Conservation (phyloP, 2,888 invertebrate species). For the Leucoma salicis region DNA sequence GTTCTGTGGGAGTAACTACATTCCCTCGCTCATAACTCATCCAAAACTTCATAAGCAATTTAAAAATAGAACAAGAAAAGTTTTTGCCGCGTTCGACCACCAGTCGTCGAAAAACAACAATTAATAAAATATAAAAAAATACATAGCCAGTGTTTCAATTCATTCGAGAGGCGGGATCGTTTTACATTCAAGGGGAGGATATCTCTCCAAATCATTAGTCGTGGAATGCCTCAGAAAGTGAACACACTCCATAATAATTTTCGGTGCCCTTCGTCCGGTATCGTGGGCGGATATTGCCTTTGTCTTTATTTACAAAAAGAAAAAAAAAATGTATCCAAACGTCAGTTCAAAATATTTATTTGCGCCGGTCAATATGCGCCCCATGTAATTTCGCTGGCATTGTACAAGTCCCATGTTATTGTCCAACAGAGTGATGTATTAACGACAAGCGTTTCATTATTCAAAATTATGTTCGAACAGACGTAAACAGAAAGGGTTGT, state of each 20-base stretch:
- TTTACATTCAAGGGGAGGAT: slow-evolving; percentile 82
- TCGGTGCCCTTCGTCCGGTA: slow-evolving; percentile 64
- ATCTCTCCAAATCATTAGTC: slow-evolving; percentile 79
- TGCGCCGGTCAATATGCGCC: slow-evolving; percentile 57
- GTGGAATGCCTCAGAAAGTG: slow-evolving; percentile 72
- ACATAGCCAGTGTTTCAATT: slow-evolving; percentile 75
- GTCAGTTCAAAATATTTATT: slow-evolving; percentile 74
- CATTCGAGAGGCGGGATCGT: slow-evolving; percentile 75
- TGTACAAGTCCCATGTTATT: slow-evolving; percentile 59
- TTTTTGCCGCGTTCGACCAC: slow-evolving; percentile 56
- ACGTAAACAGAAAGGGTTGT: slow-evolving; percentile 32
- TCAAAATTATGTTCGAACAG: slow-evolving; percentile 49
- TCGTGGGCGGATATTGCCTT: slow-evolving; percentile 76
- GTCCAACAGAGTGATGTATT: slow-evolving; percentile 60
- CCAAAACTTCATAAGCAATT: slow-evolving; percentile 31
- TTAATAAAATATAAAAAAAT: slow-evolving; percentile 71
- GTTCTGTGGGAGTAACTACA: slow-evolving; percentile 30
- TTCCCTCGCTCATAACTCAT: slow-evolving; percentile 34
- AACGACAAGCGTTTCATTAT: slow-evolving; percentile 54
- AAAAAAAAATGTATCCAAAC: slow-evolving; percentile 57
- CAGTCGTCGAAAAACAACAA: slow-evolving; percentile 73
- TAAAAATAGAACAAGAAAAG: slow-evolving; percentile 35
- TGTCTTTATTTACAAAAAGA: slow-evolving; percentile 68
- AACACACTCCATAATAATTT: slow-evolving; percentile 73
- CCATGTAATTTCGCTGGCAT: slow-evolving; percentile 65